Evolutionary conservation across 2,113 vertebrate genomes (phyloP), one percentile per base, ranked within the genome.

Genomic region (Podilymbus podiceps): DNA sequence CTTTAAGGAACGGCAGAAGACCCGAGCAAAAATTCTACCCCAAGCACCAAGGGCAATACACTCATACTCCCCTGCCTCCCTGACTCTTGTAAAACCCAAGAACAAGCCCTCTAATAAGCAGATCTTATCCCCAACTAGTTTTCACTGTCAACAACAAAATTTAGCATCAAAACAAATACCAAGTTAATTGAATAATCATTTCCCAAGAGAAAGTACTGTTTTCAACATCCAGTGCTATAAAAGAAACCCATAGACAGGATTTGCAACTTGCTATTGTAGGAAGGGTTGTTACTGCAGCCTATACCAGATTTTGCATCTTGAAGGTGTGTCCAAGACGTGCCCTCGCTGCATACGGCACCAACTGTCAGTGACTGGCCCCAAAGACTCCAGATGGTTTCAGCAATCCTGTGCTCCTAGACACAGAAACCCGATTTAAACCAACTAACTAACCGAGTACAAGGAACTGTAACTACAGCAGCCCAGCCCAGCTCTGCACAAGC

Each of bases 171-270:
- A 93, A 93, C 44, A 96, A 89, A 95, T 92, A 75, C 11, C n/a
- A 68, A 93, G 52, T 55, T 86, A 86, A 92, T 77, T 74, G 59
- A 95, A 86, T 74, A 92, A 73, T 53, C 31, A 71, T 71, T 77
- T 95, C 86, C 79, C 76, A 88, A 60, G 78, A 77, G 72, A 88
- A 91, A 88, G 40, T 35, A 66, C 24, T 60, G 40, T 73, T 93
- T 94, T 81, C 64, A 94, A 63, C 50, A 89, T 49, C 13, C 68
- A 66, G 21, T 12, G 31, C 50, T 73, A 63, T 21, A 75, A 92
- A 87, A 53, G 38, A 88, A 90, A 81, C 24, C 19, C 27, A 93
- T n/a, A 21, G 88, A 79, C 28, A 69, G 66, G 22, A 82, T 79
- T 40, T 80, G 28, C 55, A 88, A 35, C 67, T 40, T 80, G 49